phyloP scores from a whole-genome alignment of 1,140 invertebrate genomes.

The Dendrolimus kikuchii region DNA sequence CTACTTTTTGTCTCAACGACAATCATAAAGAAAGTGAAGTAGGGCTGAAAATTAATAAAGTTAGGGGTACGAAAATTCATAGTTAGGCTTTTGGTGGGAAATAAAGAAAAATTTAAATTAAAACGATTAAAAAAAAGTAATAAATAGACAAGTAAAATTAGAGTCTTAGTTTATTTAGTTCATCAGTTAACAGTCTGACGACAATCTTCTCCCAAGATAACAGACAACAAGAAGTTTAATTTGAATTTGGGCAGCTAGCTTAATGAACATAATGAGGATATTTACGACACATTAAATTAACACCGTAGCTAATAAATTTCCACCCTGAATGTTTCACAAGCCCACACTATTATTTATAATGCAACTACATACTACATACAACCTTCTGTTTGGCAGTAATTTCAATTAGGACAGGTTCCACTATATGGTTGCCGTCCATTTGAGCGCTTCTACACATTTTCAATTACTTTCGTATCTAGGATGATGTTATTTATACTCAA shows the following conservation, averaged over 20 bases:
- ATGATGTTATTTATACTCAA: constrained; percentile 18
- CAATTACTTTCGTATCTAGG: constrained; percentile 43
- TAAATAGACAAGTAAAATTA: background rate
- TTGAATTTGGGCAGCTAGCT: background rate
- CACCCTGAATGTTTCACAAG: too few species aligned
- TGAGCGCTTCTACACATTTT: constrained; percentile 45
- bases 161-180: background rate
- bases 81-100: background rate
- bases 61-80: too few species aligned
- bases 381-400: constrained; percentile 26
- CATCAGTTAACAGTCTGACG: background rate
- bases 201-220: background rate
- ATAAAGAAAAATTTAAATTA: too few species aligned
- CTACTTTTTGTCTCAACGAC: too few species aligned
- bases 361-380: constrained; percentile 1
- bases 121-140: too few species aligned
- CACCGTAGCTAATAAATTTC: too few species aligned
- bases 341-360: too few species aligned
- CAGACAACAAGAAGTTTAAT: background rate
- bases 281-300: too few species aligned
- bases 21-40: too few species aligned
- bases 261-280: too few species aligned
- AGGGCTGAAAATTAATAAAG: too few species aligned
- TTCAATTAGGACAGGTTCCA: constrained; percentile 47
- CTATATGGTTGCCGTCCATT: constrained; percentile 45